Base-by-base conservation (phyloP, 2,113 vertebrate species). In the Scopus umbretta region DNA sequence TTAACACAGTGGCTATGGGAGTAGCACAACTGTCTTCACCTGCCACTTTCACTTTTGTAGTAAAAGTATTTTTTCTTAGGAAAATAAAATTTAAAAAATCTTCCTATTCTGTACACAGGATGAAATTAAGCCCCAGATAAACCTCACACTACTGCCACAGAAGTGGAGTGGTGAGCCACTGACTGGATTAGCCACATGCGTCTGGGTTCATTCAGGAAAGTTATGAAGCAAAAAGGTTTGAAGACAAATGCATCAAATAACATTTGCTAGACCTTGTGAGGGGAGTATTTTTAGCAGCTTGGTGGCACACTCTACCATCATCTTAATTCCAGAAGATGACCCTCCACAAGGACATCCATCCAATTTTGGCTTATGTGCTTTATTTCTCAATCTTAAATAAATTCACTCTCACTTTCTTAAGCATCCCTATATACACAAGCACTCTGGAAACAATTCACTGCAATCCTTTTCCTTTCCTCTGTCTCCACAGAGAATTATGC, bases 391-490 rank as follows among this genome's bases (percentile, higher is more conserved):
- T 52, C 20, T 79, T 85, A 86, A 82, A 84, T 52, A 92, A 80
- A 92, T 81, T 66, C 27, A 49, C 42, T 81, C 56, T 91, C 75
- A 45, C 58, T 81, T 89, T 68, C 71, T 56, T 71, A 66, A 89
- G 75, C 78, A 84, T 42, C 38, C n/a, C 66, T 73, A 36, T 53
- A 55, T n/a, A 87, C 4, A 52, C 45, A 76, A 78, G 70, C 61
- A 61, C 84, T 90, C 56, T 88, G 85, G 91, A 95, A 94, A 93
- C 90, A 91, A 94, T 86, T 86, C 82, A 43, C 56, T 79, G 55
- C 63, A 71, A 71, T 72, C 47, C 27, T 86, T 86, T 92, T 73
- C 90, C 93, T 92, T 67, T 59, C 80, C 88, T 72, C 36, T 68
- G 47, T 79, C 83, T 95, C 92, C 80, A 86, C 30, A 56, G 80